Conservation (phyloP, 2,113 vertebrate genomes). For the Piaya cayana region DNA sequence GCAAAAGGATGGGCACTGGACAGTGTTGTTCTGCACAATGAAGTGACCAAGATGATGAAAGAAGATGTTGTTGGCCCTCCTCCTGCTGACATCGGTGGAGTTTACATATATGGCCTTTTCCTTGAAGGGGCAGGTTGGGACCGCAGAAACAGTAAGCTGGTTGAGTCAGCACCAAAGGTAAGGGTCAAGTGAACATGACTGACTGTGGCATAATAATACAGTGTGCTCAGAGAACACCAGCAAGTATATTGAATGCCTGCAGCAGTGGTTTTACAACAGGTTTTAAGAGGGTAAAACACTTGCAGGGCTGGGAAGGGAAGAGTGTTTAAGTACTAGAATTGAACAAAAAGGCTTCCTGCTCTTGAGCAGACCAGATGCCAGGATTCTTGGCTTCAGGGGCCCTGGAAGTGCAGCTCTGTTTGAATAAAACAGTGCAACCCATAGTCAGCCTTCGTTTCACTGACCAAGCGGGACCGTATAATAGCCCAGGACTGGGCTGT, state of each 20-base stretch:
- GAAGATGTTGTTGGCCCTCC: slow-evolving; percentile 80
- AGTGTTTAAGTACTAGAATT: not conserved
- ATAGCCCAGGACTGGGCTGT: not conserved
- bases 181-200: not conserved
- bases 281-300: not conserved
- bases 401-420: not conserved
- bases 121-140: slow-evolving; percentile 86
- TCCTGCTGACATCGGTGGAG: slow-evolving; percentile 80
- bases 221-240: not conserved
- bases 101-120: slow-evolving; percentile 83
- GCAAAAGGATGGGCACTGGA: slow-evolving; percentile 84
- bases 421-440: not conserved
- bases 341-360: not conserved
- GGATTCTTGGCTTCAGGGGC: not conserved
- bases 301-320: not conserved
- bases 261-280: not conserved
- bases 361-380: not conserved
- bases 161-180: slow-evolving; percentile 80
- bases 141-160: slow-evolving; percentile 73
- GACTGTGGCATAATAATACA: not conserved
- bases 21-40: slow-evolving; percentile 79
- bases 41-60: slow-evolving; percentile 85
- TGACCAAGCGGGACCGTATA: not conserved
- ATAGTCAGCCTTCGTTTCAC: not conserved
- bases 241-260: not conserved